Evolutionary conservation across 1,140 invertebrate species (phyloP).

Genomic region (Telenomus remus): DNA sequence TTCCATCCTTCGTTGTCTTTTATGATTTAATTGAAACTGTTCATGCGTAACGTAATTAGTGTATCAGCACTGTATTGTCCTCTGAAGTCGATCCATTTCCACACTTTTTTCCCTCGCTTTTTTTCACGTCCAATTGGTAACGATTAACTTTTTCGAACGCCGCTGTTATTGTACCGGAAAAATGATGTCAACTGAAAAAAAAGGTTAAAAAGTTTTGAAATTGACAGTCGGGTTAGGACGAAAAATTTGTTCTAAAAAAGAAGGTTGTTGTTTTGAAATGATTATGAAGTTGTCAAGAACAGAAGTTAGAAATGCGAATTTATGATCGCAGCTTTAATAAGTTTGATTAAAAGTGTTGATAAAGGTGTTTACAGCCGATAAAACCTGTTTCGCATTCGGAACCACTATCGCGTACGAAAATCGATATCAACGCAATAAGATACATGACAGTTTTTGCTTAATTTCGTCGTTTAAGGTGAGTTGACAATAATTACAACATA

Average conservation of each 20-base stretch:
- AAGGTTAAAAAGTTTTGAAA: no score
- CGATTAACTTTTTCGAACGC: no score
- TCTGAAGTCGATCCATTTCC: no score
- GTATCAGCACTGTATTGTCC: conserved; percentile 14
- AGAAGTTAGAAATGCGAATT: conserved; percentile 3
- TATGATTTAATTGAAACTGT: conserved; percentile 34
- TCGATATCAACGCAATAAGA: conserved; percentile 5
- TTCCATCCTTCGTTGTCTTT: conserved; percentile 41
- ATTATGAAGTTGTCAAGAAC: no score
- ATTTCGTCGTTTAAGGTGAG: conserved; percentile 1
- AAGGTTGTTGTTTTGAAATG: no score
- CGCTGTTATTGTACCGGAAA: no score
- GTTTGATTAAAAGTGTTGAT: conserved; percentile 17
- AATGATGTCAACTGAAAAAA: no score
- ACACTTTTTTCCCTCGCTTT: no score
- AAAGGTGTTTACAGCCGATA: conserved; percentile 11
- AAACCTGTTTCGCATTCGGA: conserved; percentile 13
- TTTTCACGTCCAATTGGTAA: no score
- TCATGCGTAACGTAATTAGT: conserved; percentile 37
- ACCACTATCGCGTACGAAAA: conserved; percentile 15
- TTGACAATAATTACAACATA: background rate
- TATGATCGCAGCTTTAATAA: conserved; percentile 6
- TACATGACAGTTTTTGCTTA: background rate
- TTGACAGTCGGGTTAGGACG: no score
- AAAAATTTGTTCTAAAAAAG: no score